Conservation (phyloP, 30 jellyfish, hydroid and myxozoan species). For the Aurelia sp. region DNA sequence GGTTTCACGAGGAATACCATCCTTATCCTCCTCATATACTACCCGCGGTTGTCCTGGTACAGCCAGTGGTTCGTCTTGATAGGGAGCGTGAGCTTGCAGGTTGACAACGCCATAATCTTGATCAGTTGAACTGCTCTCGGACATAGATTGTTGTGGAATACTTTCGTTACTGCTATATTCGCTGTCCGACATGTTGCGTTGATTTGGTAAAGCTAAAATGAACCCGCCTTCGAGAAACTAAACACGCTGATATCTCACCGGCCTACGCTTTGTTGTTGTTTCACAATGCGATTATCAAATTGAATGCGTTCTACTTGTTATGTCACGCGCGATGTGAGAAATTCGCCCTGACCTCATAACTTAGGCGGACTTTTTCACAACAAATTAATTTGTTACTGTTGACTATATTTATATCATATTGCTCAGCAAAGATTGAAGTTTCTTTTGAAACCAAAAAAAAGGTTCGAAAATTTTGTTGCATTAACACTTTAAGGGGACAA, state of each 20-base stretch:
- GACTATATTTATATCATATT: too few species aligned
- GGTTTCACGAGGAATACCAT: neutral
- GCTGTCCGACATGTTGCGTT: conserved; percentile 27
- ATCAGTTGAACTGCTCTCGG: neutral
- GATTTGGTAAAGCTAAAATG: conserved; percentile 17
- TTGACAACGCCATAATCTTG: conserved; percentile 13
- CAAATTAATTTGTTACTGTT: too few species aligned
- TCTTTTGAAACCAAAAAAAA: too few species aligned
- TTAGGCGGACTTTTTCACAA: conserved; percentile 10
- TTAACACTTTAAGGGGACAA: too few species aligned
- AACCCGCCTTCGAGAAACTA: conserved; percentile 2
- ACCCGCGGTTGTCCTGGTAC: neutral
- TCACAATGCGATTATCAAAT: neutral
- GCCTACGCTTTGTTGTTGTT: conserved; percentile 17
- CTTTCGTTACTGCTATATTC: conserved; percentile 18
- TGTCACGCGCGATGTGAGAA: conserved; percentile 23
- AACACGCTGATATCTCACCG: conserved; percentile 4
- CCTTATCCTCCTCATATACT: neutral
- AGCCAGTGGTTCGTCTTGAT: conserved; percentile 37
- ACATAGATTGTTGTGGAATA: conserved; percentile 8
- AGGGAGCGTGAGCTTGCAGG: conserved; percentile 42
- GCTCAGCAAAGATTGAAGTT: too few species aligned
- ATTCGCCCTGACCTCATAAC: conserved; percentile 30
- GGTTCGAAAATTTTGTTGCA: too few species aligned
- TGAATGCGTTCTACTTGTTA: conserved; percentile 17